A percentile compares a stretch with the other conserved stretches of the same genome.
Conservation (phyloP, 2,113 vertebrate species). For the Pituophis catenifer region DNA sequence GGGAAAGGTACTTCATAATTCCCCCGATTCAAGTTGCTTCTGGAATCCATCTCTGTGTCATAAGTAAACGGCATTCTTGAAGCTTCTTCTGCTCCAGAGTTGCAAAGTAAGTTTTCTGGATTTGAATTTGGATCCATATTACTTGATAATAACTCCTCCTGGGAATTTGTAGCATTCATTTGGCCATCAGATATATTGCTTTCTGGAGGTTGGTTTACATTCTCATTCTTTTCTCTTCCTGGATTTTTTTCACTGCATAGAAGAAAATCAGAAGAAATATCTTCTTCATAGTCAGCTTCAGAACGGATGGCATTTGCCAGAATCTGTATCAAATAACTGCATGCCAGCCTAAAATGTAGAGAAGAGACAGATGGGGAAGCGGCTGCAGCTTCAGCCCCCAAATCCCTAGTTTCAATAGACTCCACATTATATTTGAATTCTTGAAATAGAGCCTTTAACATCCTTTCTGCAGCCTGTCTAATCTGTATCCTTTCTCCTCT, state of each 20-base stretch:
- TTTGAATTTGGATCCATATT: not conserved
- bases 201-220: not conserved
- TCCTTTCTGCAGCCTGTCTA: not conserved
- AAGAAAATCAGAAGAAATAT: not conserved
- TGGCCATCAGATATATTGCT: not conserved
- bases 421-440: not conserved
- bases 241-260: not conserved
- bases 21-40: not conserved
- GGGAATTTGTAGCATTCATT: not conserved
- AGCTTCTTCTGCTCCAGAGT: not conserved
- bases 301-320: not conserved
- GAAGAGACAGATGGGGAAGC: not conserved
- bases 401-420: not conserved
- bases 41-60: not conserved
- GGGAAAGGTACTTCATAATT: not conserved
- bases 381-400: not conserved
- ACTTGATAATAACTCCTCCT: not conserved
- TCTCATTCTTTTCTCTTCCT: not conserved
- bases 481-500: not conserved
- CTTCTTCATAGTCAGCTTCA: not conserved
- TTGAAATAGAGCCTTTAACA: not conserved
- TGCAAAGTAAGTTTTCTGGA: not conserved
- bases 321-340: not conserved
- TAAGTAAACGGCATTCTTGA: not conserved
- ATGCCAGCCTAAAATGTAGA: not conserved